Base-by-base conservation (phyloP, 2,113 vertebrate species). In the Heterotilapia buettikoferi region DNA sequence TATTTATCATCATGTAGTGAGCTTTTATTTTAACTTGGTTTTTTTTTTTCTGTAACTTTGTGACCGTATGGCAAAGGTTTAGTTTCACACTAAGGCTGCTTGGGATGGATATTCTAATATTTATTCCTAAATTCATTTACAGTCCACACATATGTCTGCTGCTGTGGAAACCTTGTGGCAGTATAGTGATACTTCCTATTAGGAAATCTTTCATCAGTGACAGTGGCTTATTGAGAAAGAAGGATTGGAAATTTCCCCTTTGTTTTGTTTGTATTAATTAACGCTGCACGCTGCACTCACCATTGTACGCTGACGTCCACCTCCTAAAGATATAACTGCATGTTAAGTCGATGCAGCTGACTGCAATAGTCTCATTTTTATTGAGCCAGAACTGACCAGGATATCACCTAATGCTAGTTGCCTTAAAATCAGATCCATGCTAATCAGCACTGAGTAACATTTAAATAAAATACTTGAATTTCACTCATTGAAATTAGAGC, bases 221-320 rank as follows among this genome's bases (percentile, higher is more conserved):
- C 57, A 31, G 57, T 18, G 13, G 0, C 7, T 56, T 12, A 63
- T 63, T 36, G 8, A 9, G 8, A 36, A 36, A 9, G 8, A 33
- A 36, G 36, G 36, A 36, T 36, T 8, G 36, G 38, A 40, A 11
- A 38, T 38, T 38, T 38, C 36, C 36, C 9, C 36, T 38, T 38
- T 63, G 16, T 63, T 36, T 19, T 63, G 18, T 36, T 63, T 63
- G 59, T 36, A 63, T 63, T 36, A n/a, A 63, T 36, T 36, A 63
- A 63, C 0, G 1, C 59, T 36, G 59, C 9, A 63, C 0, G 1
- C 59, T 36, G 59, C 9, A 63, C 31, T 63, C 59, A 63, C 31
- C 6, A 9, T 18, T 63, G 31, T 63, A 12, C 0, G 2, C 36
- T 40, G 36, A 0, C 3, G 2, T 66, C 33, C 33, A 66, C 61